Evolutionary conservation across 2,888 invertebrate species (phyloP).

Genomic region (Leucophenga maculata): DNA sequence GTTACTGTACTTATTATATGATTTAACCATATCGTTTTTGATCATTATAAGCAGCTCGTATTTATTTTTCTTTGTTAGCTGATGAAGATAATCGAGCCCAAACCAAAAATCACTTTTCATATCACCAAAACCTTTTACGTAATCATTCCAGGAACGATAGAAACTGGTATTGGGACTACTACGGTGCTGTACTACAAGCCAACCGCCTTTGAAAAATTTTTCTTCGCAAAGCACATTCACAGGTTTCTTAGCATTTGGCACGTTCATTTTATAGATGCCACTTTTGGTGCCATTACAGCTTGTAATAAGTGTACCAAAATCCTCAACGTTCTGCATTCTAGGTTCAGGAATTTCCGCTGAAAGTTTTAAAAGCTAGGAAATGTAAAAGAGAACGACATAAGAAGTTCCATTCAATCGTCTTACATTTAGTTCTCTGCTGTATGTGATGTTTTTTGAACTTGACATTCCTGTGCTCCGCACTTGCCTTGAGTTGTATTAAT

Average conservation of each 20-base stretch:
- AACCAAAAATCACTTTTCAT: slow-evolving; percentile 41
- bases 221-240: slow-evolving; percentile 35
- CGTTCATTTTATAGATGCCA: background rate
- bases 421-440: too few relatives aligned
- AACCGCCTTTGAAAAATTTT: slow-evolving; percentile 27
- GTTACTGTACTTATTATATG: too few relatives aligned
- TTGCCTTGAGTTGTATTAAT: too few relatives aligned
- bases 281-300: background rate
- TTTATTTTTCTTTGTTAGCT: background rate
- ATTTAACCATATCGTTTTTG: too few relatives aligned
- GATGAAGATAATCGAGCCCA: slow-evolving; percentile 39
- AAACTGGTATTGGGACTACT: slow-evolving; percentile 43
- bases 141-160: slow-evolving; percentile 38
- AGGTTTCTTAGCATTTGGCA: background rate
- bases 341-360: too few relatives aligned
- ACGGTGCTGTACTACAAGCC: slow-evolving; percentile 40
- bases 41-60: slow-evolving; percentile 26
- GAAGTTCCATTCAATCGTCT: too few relatives aligned
- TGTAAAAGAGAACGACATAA: too few relatives aligned
- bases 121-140: slow-evolving; percentile 41
- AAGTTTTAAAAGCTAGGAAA: too few relatives aligned
- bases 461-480: too few relatives aligned
- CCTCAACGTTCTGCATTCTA: background rate
- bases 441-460: too few relatives aligned
- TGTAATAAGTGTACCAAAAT: background rate